Conservation (phyloP, 2,888 invertebrate genomes). For the Pelosia muscerda region DNA sequence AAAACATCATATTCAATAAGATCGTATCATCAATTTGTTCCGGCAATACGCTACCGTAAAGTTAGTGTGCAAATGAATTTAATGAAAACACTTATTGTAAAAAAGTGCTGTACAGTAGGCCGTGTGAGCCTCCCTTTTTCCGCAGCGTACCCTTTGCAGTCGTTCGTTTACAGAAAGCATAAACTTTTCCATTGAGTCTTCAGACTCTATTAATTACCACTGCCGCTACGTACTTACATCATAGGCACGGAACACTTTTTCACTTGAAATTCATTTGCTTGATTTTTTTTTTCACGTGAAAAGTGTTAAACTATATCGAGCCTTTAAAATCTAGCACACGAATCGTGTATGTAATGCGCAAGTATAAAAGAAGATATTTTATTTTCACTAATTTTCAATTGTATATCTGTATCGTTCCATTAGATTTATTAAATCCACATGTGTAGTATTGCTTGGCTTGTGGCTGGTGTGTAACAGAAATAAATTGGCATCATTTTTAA, state of each 20-base stretch:
- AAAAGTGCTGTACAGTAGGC: constrained; percentile 7
- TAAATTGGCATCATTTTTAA: too few species aligned
- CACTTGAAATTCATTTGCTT: not conserved
- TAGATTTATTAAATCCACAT: too few species aligned
- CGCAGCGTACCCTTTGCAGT: constrained; percentile 19
- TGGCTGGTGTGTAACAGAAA: too few species aligned
- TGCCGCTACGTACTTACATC: constrained; percentile 8
- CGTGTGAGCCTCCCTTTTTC: not conserved
- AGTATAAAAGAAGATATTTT: too few species aligned
- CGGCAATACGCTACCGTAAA: constrained; percentile 16
- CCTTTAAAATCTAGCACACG: not conserved
- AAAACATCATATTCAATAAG: constrained; percentile 20
- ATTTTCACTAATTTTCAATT: too few species aligned
- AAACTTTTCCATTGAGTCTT: constrained; percentile 24
- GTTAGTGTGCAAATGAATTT: constrained; percentile 21
- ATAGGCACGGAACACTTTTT: constrained; percentile 4
- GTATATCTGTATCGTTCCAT: too few species aligned
- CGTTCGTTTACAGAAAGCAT: constrained; percentile 24
- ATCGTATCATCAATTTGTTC: constrained; percentile 28
- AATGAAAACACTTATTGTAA: constrained; percentile 26
- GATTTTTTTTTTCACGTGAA: not conserved
- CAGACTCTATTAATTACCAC: constrained; percentile 20
- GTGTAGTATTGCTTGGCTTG: too few species aligned
- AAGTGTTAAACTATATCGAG: too few species aligned
- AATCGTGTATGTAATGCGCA: too few species aligned